Base-by-base conservation (phyloP, 2,797 vertebrate species). In the Sebastes iracundus region DNA sequence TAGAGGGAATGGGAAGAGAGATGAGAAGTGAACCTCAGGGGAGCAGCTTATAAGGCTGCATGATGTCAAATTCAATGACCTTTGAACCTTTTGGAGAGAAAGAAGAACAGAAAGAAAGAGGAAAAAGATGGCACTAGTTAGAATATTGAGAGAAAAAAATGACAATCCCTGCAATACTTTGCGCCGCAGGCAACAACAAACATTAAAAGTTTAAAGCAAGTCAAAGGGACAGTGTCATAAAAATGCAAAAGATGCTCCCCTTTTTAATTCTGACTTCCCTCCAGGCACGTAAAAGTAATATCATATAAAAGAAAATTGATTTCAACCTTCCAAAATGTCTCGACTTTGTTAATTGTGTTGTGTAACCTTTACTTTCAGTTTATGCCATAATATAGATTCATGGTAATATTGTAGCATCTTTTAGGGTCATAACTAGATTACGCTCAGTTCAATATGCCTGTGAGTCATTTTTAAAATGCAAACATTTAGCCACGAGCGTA, bases 51-150 rank as follows among this genome's bases (percentile, higher is more conserved):
- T 27, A 27, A 61, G 61, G 30, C 65, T 35, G 77, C 62, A 67
- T 33, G 53, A 77, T 80, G 73, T 79, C 64, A 69, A 42, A 74
- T 68, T 81, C 60, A 82, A 82, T 56, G 42, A 80, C 85, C 32
- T 72, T 70, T 78, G 70, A 68, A 75, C 64, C 75, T 58, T 38
- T 58, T 22, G 25, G 27, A 77, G 25, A 30, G 23, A 32, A 28
- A 12, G 52, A 56, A 46, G 9, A 22, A 58, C 5, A 66, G 10
- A 16, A 12, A 18, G 60, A 66, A 7, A 61, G 16, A 59, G 11
- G 53, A 28, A 35, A 35, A 65, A 46, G 32, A 79, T 33, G 28
- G 27, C 27, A 20, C 0, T 5, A 32, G 11, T 69, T 16, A 76
- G 5, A 69, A 35, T 38, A 33, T 6, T 64, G 16, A 69, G 22